phyloP scores from a whole-genome alignment of 1,140 invertebrate species.

The Tribolium madens region DNA sequence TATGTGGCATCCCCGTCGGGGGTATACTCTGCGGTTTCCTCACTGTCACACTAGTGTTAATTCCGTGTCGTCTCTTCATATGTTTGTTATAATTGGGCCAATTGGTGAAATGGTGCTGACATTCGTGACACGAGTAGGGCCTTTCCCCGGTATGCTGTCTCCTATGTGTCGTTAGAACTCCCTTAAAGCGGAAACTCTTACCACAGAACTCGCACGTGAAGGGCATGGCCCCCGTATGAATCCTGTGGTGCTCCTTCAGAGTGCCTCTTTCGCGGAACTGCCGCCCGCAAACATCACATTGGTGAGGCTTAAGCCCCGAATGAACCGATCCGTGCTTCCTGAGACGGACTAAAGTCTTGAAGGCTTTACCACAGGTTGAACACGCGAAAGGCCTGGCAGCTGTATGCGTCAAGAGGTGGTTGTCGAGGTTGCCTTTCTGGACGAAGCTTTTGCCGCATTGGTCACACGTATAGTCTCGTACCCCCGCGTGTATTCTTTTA shows the following conservation, averaged over 20 bases:
- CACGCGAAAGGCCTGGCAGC: slow-evolving; percentile 65
- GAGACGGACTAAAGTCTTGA: slow-evolving; percentile 68
- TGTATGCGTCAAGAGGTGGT: slow-evolving; percentile 72
- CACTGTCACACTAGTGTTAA: slow-evolving; percentile 67
- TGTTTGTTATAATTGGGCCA: slow-evolving; percentile 84
- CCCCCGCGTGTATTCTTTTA: slow-evolving; percentile 70
- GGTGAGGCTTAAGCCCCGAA: slow-evolving; percentile 76
- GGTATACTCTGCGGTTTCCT: slow-evolving; percentile 63
- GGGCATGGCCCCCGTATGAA: slow-evolving; percentile 90
- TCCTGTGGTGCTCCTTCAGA: slow-evolving; percentile 72
- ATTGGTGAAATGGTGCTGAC: slow-evolving; percentile 79
- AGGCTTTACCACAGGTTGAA: slow-evolving; percentile 66
- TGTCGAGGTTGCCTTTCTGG: slow-evolving; percentile 73
- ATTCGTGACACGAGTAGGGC: slow-evolving; percentile 72
- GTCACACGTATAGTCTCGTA: slow-evolving; percentile 71
- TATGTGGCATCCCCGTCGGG: slow-evolving; percentile 64
- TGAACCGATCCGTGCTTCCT: slow-evolving; percentile 58
- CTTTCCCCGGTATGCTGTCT: slow-evolving; percentile 74
- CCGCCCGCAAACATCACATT: slow-evolving; percentile 80
- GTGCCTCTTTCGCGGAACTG: slow-evolving; percentile 77
- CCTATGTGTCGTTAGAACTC: slow-evolving; percentile 75
- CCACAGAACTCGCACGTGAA: slow-evolving; percentile 79
- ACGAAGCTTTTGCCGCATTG: slow-evolving; percentile 74
- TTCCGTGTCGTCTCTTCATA: slow-evolving; percentile 78
- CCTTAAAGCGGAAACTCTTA: slow-evolving; percentile 79